Conservation (phyloP, 2,888 invertebrate species). For the Chrysopilus asiliformis region DNA sequence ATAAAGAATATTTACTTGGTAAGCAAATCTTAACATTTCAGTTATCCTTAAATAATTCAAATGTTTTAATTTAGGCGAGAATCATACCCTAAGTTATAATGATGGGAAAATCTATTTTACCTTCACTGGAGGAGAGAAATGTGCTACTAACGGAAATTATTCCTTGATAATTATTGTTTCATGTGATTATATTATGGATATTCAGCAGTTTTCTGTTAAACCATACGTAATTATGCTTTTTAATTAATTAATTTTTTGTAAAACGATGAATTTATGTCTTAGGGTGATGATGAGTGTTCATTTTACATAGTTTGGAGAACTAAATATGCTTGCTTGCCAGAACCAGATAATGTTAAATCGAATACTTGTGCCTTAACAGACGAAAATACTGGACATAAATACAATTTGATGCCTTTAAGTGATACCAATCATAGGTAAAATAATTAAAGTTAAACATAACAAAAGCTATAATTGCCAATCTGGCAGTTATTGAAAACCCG, state of each 20-base stretch:
- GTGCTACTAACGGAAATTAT: constrained; percentile 22
- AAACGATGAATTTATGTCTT: too few species aligned
- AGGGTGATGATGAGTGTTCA: constrained; percentile 26
- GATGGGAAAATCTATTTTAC: constrained; percentile 29
- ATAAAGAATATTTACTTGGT: constrained; percentile 30
- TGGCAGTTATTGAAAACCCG: too few species aligned
- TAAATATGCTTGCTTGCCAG: constrained; percentile 28
- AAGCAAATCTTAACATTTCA: constrained; percentile 9
- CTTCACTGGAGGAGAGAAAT: constrained; percentile 27
- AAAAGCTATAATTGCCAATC: too few species aligned
- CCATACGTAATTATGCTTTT: constrained; percentile 21
- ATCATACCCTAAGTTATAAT: constrained; percentile 25
- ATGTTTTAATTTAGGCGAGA: constrained; percentile 21
- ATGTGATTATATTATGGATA: constrained; percentile 32
- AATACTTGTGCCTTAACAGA: constrained; percentile 27
- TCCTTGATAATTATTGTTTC: constrained; percentile 25
- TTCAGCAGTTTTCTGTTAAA: constrained; percentile 22
- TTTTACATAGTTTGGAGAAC: constrained; percentile 30
- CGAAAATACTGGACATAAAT: constrained; percentile 22
- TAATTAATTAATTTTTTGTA: constrained; percentile 2
- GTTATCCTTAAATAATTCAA: neutral
- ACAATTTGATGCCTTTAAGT: constrained; percentile 29
- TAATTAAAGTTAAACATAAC: too few species aligned
- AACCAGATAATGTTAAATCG: constrained; percentile 23
- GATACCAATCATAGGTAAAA: constrained; percentile 26